Evolutionary conservation across 1,140 invertebrate species (phyloP).

Genomic region (Bombus balteatus): DNA sequence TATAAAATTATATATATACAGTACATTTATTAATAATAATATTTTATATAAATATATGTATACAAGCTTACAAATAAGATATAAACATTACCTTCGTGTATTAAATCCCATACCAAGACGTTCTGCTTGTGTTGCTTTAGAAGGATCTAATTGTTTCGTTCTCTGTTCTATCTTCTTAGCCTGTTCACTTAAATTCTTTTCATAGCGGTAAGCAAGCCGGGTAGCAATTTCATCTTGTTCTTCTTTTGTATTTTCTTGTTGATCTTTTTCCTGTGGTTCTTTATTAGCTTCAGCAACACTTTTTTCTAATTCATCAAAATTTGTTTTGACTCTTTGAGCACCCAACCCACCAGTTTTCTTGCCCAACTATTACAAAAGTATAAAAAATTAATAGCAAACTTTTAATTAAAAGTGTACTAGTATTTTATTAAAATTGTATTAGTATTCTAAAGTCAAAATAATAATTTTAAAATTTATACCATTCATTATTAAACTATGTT

Average conservation of each 20-base stretch:
- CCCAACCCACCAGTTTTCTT: constrained; percentile 94
- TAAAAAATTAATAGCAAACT: neutral
- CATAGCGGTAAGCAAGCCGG: constrained; percentile 90
- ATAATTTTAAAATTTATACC: neutral
- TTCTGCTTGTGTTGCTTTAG: constrained; percentile 94
- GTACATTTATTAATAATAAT: neutral
- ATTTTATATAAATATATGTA: neutral
- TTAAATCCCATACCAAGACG: constrained; percentile 96
- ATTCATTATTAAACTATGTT: neutral
- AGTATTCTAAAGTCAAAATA: neutral
- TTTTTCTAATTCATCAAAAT: constrained; percentile 98
- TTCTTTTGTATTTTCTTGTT: constrained; percentile 81
- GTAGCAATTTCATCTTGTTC: constrained; percentile 87
- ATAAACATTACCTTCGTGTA: constrained; percentile 82
- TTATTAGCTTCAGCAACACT: constrained; percentile 91
- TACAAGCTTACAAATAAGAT: constrained; percentile 37
- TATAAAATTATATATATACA: neutral
- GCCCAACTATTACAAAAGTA: constrained; percentile 85
- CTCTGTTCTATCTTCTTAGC: constrained; percentile 91
- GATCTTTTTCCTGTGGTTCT: constrained; percentile 86
- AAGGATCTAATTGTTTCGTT: constrained; percentile 90
- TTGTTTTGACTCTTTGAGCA: constrained; percentile 96
- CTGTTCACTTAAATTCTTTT: constrained; percentile 90
- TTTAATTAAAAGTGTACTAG: neutral
- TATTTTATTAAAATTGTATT: neutral